Evolutionary conservation across 2,888 invertebrate genomes (phyloP).

Genomic region (Andrena hattorfiana): DNA sequence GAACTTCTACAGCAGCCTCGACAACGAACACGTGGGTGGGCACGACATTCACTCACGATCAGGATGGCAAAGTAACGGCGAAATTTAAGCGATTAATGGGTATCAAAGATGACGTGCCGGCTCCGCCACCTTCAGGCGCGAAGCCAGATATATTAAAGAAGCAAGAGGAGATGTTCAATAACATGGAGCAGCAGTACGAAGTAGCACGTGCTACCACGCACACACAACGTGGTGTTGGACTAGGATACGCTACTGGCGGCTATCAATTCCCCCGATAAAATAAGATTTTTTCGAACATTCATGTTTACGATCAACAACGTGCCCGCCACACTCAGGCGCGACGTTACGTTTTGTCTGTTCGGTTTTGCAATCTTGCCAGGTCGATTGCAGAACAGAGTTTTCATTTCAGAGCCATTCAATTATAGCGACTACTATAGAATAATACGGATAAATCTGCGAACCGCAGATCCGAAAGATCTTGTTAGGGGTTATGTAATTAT

Average conservation of each 20-base stretch:
- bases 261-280: constrained; percentile 86
- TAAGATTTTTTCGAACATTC: constrained; percentile 34
- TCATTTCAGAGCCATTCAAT: constrained; percentile 48
- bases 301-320: constrained; percentile 46
- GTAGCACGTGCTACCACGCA: constrained; percentile 98
- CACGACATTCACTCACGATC: constrained; percentile 95
- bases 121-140: constrained; percentile 80
- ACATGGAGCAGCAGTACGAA: constrained; percentile 98
- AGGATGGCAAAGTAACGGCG: constrained; percentile 95
- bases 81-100: constrained; percentile 99
- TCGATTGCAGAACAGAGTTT: constrained; percentile 40
- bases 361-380: constrained; percentile 39
- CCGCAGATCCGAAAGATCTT: constrained; percentile 27
- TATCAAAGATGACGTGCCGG: constrained; percentile 88
- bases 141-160: constrained; percentile 88
- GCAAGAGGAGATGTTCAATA: constrained; percentile 95
- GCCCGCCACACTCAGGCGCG: constrained; percentile 7
- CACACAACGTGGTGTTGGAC: constrained; percentile 95
- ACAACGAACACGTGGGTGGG: constrained; percentile 90
- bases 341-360: constrained; percentile 34
- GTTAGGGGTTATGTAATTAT: constrained; percentile 60
- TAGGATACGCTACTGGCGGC: constrained; percentile 90
- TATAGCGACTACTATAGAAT: constrained; percentile 51
- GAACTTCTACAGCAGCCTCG: constrained; percentile 76
- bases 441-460: constrained; percentile 38